Base-by-base conservation (phyloP, 2,888 invertebrate genomes). In the Orthonychiurus folsomi region DNA sequence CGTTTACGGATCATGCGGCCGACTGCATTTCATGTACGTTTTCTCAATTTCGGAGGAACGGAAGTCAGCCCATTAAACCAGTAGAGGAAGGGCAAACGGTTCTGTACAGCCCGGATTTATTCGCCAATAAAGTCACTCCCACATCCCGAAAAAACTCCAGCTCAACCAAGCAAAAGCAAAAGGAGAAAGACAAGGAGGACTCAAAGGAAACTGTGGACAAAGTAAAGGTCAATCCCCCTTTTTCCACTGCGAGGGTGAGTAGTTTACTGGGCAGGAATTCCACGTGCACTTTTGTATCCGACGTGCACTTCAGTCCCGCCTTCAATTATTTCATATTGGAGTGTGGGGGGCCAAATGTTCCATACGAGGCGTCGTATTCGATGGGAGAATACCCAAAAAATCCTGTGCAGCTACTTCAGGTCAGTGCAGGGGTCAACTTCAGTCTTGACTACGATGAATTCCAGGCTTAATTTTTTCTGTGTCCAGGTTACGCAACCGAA, bases 271-370 rank as follows among this genome's bases (percentile, higher is more conserved):
- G 61, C 20, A 58, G 61, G 25, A 66, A 71, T 66, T 69, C 63
- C 64, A 66, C 69, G 47, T 72, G 72, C 57, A 64, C 69, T n/a
- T 72, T 68, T 61, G 72, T 72, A 52, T 63, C 65, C 26, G 68
- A 66, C 59, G 69, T 70, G 15, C 69, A 69, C 55, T 91, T 91
- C 79, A 88, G 89, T 65, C 65, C 69, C 1, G 84, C 84, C 0
- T 83, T 84, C 2, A 82, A 85, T 24, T 90, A 87, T 80, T 93
- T 89, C 76, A 85, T 93, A 56, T 80, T 94, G 71, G 89, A 92
- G 77, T 96, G 96, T 76, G 80, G 91, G 60, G 96, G 95, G 0
- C 95, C 95, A 0, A 87, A 87, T 0, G 85, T 94, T 58, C 95
- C 96, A 0, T 85, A 84, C 15, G 85, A 85, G 63, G 82, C 84